phyloP scores from a whole-genome alignment of 2,888 invertebrate genomes.

The Epirrhoe alternata region DNA sequence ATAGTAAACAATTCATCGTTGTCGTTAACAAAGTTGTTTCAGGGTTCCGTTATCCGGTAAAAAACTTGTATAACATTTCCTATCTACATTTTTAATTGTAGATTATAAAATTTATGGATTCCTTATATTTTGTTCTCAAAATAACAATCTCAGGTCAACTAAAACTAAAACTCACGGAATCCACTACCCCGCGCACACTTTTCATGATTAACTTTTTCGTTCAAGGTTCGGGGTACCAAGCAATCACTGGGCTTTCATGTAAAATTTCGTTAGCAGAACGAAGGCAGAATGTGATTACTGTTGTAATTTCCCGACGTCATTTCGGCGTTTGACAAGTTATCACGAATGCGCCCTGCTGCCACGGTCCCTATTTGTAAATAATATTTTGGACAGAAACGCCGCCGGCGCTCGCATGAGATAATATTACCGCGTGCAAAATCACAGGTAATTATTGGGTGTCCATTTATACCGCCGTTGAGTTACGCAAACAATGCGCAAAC shows the following conservation, averaged over 20 bases:
- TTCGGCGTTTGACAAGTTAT: constrained; percentile 50
- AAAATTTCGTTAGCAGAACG: constrained; percentile 48
- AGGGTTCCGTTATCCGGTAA: background rate
- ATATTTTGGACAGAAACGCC: constrained; percentile 36
- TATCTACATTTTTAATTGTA: background rate
- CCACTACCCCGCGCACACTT: background rate
- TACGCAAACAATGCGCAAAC: constrained; percentile 40
- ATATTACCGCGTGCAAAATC: constrained; percentile 51
- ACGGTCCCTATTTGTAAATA: constrained; percentile 32
- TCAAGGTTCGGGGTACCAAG: constrained; percentile 34
- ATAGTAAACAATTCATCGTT: constrained; percentile 33
- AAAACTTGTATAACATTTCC: background rate
- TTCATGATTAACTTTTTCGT: constrained; percentile 45
- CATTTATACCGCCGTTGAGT: constrained; percentile 41
- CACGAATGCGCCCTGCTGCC: constrained; percentile 37
- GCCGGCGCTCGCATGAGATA: constrained; percentile 49
- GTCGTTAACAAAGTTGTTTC: constrained; percentile 45
- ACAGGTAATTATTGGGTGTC: constrained; percentile 51
- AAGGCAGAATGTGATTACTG: constrained; percentile 53
- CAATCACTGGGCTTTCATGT: constrained; percentile 54
- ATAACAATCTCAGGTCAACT: background rate
- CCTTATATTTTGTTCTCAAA: background rate
- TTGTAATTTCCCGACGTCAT: constrained; percentile 54
- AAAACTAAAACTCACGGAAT: background rate
- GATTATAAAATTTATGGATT: background rate